These are phyloP conservation scores for Malurus alboscapulatus DNA, from an alignment of 2,113 vertebrate genomes.

Conservation along the genomic window DNA sequence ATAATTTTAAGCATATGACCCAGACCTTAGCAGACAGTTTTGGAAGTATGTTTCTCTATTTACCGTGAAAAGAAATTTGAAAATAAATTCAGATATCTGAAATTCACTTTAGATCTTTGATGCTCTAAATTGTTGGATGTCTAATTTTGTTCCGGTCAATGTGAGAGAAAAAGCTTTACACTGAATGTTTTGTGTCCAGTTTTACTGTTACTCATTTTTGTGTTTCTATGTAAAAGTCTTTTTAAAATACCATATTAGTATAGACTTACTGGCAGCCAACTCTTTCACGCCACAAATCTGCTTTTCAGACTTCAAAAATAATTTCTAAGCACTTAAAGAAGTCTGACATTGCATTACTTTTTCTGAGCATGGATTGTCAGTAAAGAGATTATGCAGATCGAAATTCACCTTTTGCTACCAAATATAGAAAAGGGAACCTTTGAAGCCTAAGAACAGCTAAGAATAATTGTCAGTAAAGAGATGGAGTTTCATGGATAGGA, in stretches of 20 bases:
- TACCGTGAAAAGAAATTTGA: not conserved
- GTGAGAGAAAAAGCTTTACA: not conserved
- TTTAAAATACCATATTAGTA: not conserved
- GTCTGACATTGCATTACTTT: not conserved
- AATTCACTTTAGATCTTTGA: not conserved
- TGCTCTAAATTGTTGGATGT: not conserved
- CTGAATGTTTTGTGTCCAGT: not conserved
- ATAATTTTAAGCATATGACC: not conserved
- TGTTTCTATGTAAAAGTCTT: not conserved
- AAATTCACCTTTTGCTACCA: conserved; percentile 53
- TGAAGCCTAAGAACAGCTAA: conserved; percentile 67
- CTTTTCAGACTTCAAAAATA: conserved; percentile 32
- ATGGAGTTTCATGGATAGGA: conserved; percentile 61
- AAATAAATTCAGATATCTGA: not conserved
- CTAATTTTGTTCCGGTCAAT: not conserved
- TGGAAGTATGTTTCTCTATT: not conserved
- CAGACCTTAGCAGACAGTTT: not conserved
- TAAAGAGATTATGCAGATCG: conserved; percentile 1
- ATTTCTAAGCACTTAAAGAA: conserved; percentile 40
- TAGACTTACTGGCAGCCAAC: not conserved
- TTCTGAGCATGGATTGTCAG: not conserved
- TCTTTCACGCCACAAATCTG: conserved; percentile 11
- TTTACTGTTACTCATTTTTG: not conserved
- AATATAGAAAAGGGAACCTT: conserved; percentile 69
- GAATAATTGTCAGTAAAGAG: conserved; percentile 66